A percentile compares a stretch with the other conserved stretches of the same genome.
Evolutionary conservation across 2,113 vertebrate species (phyloP).

Genomic region (Sapajus apella): DNA sequence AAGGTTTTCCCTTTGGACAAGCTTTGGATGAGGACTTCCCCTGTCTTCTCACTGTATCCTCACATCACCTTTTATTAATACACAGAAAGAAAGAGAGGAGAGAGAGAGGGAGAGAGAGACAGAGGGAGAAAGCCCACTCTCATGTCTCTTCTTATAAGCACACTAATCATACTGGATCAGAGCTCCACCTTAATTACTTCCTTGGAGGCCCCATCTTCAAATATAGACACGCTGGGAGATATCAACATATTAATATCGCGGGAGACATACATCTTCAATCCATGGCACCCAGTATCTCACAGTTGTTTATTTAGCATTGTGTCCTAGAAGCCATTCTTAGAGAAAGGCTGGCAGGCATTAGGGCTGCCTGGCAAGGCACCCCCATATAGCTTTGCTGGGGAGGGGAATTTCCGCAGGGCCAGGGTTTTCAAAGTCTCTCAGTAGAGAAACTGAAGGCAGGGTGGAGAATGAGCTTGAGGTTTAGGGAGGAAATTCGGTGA

Average conservation of each 20-base stretch:
- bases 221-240: neutral
- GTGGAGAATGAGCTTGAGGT: fast-evolving
- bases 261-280: neutral
- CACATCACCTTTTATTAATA: neutral
- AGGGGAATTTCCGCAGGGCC: neutral
- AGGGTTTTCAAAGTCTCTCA: neutral
- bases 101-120: neutral
- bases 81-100: neutral
- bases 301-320: neutral
- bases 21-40: too few relatives aligned
- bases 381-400: neutral
- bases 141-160: neutral
- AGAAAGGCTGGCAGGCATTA: neutral
- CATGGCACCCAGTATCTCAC: neutral
- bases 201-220: neutral
- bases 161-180: neutral
- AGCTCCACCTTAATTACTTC: neutral
- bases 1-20: neutral
- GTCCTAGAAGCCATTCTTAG: neutral
- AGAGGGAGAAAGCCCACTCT: neutral
- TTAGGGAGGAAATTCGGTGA: neutral
- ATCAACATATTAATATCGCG: neutral
- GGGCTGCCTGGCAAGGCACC: too few relatives aligned
- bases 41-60: neutral
- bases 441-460: neutral